These are phyloP conservation scores for Sphaeramia orbicularis DNA, from an alignment of 2,797 vertebrate genomes.

Conservation along the genomic window DNA sequence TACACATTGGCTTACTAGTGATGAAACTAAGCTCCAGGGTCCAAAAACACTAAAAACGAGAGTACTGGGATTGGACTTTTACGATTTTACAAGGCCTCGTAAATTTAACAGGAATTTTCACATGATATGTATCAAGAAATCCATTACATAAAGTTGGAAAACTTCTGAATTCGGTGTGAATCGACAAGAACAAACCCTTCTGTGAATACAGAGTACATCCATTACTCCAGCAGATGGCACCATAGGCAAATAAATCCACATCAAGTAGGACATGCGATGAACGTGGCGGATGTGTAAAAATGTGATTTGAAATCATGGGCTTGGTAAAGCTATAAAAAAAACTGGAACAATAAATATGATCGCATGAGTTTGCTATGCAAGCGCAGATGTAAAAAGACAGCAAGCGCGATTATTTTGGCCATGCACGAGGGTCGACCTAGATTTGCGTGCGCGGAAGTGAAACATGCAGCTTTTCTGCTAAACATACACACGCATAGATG, in stretches of 20 bases:
- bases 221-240: conserved; percentile 69
- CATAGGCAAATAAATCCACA: conserved; percentile 42
- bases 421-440: background rate
- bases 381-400: conserved; percentile 31
- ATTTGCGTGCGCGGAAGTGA: background rate
- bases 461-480: no score
- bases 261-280: conserved; percentile 54
- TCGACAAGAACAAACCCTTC: no score
- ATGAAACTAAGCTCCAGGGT: no score
- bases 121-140: no score
- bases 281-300: conserved; percentile 80
- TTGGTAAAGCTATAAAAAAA: conserved; percentile 35
- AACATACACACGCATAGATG: background rate
- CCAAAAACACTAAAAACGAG: no score
- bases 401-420: conserved; percentile 10
- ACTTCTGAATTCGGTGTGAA: no score
- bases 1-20: no score
- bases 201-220: conserved; percentile 15
- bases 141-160: no score
- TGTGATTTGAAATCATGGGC: conserved; percentile 52
- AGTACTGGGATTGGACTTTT: no score
- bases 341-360: conserved; percentile 34
- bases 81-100: no score
- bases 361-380: conserved; percentile 46
- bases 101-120: no score